Evolutionary conservation across 2,888 invertebrate genomes (phyloP).

Genomic region (Microctonus brassicae): DNA sequence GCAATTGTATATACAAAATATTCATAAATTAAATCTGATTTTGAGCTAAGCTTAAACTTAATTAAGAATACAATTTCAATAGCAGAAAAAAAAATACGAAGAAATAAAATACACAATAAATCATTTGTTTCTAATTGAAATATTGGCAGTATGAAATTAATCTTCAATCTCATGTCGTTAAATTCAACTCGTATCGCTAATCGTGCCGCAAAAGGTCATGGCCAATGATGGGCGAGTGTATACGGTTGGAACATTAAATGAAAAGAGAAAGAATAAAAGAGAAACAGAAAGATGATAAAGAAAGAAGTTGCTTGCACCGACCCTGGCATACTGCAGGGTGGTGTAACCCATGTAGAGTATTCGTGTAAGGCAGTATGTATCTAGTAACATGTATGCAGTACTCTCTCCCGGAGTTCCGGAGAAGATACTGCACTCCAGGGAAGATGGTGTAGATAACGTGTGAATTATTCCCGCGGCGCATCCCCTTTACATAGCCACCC

Average conservation of each 20-base stretch:
- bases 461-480: constrained; percentile 65
- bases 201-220: constrained; percentile 44
- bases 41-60: neutral
- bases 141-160: constrained; percentile 25
- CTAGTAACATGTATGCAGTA: constrained; percentile 46
- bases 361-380: constrained; percentile 47
- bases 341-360: constrained; percentile 49
- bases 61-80: neutral
- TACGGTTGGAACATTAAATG: no score
- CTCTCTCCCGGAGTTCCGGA: constrained; percentile 49
- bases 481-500: constrained; percentile 52
- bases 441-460: constrained; percentile 68
- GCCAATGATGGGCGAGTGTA: neutral
- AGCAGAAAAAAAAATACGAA: neutral
- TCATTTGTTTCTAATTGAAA: constrained; percentile 21
- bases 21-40: no score
- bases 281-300: no score
- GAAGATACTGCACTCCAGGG: constrained; percentile 61
- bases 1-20: no score
- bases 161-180: constrained; percentile 30
- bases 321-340: constrained; percentile 47
- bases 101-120: constrained; percentile 7
- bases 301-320: constrained; percentile 42
- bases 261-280: no score
- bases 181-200: constrained; percentile 41